Base-by-base conservation (phyloP, 2,113 vertebrate genomes). In the Artemisiospiza belli region DNA sequence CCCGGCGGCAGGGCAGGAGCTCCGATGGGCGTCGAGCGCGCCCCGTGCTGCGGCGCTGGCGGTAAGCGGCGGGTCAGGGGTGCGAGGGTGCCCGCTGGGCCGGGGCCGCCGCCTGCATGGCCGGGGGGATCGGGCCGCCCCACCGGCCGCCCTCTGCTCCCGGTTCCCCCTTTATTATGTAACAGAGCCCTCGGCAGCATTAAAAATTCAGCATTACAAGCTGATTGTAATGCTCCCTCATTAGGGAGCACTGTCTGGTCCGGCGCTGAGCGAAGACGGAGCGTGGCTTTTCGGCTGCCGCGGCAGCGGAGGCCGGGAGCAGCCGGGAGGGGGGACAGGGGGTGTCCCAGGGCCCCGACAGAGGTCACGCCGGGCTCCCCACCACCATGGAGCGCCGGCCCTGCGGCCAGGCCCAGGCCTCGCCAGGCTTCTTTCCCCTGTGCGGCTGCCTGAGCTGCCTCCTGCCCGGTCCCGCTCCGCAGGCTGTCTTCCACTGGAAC, bases 151-250 rank as follows among this genome's bases (percentile, higher is more conserved):
- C 90, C 93, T 93, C 92, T 70, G 93, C 92, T 85, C 97, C 93
- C 79, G 74, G 47, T 94, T 95, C 97, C 97, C 94, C 85, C 97
- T 97, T 97, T 96, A 97, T 98, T 99, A 98, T 99, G 98, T 98
- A 98, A 98, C 97, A 94, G 97, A 98, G 97, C 98, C 94, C 97
- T 98, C 92, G 92, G 96, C 95, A 94, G 95, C 98, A 97, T 98
- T 98, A 98, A 98, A 98, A 97, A 98, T 98, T 97, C 97, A 98
- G 97, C 95, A 97, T 98, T 97, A 96, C 97, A 98, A 98, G 97
- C 98, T 97, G 97, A 98, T 97, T 98, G 98, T 97, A 97, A 98
- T 97, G 97, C 97, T 97, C 96, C 97, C 97, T 98, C 97, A 97
- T 98, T 97, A 97, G 97, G 97, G 94, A 96, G 95, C 97, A n/a